These are phyloP conservation scores for Caenorhabditis sp. DNA, from an alignment of 2,888 invertebrate species.

Conservation along the genomic window DNA sequence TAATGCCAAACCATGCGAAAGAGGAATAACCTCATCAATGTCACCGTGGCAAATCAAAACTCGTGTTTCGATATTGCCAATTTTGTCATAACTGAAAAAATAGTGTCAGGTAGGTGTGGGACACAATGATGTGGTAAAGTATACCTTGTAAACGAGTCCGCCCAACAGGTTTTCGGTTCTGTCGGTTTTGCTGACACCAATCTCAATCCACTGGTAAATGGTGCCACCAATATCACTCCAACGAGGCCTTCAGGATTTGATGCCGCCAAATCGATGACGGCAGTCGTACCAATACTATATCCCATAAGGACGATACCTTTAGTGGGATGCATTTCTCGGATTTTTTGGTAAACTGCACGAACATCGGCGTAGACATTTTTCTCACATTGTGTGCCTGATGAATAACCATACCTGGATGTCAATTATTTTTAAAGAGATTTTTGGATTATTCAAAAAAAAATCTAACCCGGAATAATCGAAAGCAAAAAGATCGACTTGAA, in stretches of 20 bases:
- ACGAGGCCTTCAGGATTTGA: constrained; percentile 37
- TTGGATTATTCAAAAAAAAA: no score
- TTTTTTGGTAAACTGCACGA: constrained; percentile 54
- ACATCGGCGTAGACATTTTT: constrained; percentile 61
- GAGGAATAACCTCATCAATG: constrained; percentile 45
- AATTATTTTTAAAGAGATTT: neutral
- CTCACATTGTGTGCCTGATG: constrained; percentile 58
- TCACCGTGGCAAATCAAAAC: constrained; percentile 60
- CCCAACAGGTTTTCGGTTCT: constrained; percentile 37
- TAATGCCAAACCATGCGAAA: constrained; percentile 38
- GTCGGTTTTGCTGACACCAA: constrained; percentile 44
- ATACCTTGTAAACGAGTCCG: constrained; percentile 58
- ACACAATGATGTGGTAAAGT: no score
- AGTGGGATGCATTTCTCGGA: constrained; percentile 46
- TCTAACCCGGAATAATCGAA: constrained; percentile 63
- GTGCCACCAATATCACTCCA: constrained; percentile 62
- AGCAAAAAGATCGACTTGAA: constrained; percentile 52
- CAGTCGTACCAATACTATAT: constrained; percentile 63
- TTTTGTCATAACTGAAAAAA: constrained; percentile 53
- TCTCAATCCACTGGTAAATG: constrained; percentile 59
- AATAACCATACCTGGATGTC: constrained; percentile 52
- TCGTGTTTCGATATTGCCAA: constrained; percentile 47
- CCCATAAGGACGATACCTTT: constrained; percentile 54
- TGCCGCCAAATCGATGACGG: constrained; percentile 58
- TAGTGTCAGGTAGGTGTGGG: no score